Evolutionary conservation across 2,888 invertebrate genomes (phyloP).

Genomic region (Sesamia inferens): DNA sequence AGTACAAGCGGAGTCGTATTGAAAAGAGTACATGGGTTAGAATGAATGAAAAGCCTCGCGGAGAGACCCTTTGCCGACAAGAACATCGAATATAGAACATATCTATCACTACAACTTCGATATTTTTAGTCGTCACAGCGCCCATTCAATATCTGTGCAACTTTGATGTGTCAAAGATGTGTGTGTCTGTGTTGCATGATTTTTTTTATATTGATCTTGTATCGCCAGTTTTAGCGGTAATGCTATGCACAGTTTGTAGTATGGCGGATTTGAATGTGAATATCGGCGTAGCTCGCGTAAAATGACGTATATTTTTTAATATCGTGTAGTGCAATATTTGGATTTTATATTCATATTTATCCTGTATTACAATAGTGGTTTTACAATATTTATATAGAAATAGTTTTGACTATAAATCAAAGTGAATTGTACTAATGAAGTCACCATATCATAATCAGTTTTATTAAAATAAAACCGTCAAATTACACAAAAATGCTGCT

Average conservation of each 20-base stretch:
- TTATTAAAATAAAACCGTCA: not conserved
- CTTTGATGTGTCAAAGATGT: constrained; percentile 58
- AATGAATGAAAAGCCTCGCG: constrained; percentile 62
- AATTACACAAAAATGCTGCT: not conserved
- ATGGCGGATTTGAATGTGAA: constrained; percentile 5
- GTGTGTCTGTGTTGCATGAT: constrained; percentile 23
- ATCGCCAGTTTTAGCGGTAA: constrained; percentile 30
- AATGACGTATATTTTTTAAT: not conserved
- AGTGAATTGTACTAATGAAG: not conserved
- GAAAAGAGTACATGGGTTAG: constrained; percentile 59
- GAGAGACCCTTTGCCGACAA: constrained; percentile 50
- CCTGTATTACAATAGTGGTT: not conserved
- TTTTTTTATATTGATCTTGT: constrained; percentile 54
- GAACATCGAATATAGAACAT: constrained; percentile 18
- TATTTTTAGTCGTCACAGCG: constrained; percentile 54
- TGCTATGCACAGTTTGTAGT: constrained; percentile 1
- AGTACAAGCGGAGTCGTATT: constrained; percentile 43
- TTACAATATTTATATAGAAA: not conserved
- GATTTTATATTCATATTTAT: not conserved
- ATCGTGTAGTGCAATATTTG: not conserved
- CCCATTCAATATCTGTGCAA: constrained; percentile 54
- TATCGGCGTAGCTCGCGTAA: not conserved
- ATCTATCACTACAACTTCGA: constrained; percentile 49
- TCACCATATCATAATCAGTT: not conserved
- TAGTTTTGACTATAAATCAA: not conserved